Evolutionary conservation across 2,888 invertebrate genomes (phyloP).

Genomic region (Lottia scabra): DNA sequence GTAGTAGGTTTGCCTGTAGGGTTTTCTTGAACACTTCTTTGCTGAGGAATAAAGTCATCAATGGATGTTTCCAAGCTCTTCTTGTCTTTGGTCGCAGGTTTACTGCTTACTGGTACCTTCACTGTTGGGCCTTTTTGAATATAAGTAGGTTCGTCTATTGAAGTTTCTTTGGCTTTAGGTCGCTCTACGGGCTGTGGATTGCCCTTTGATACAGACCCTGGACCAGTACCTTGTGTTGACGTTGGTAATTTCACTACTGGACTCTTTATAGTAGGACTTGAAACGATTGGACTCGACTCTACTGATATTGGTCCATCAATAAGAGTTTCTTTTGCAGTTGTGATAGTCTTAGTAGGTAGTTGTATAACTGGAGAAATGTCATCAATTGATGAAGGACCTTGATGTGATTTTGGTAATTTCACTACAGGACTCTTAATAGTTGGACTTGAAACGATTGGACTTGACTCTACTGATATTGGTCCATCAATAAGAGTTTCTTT

Average conservation of each 20-base stretch:
- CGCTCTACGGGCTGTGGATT: too few relatives aligned
- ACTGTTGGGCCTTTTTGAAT: too few relatives aligned
- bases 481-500: constrained; percentile 28
- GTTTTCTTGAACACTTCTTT: neutral
- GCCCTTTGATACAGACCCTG: neutral
- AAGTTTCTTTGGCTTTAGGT: too few relatives aligned
- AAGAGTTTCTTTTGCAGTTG: constrained; percentile 19
- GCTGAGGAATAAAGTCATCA: neutral
- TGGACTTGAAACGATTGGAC: neutral
- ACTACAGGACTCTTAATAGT: neutral
- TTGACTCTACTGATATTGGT: neutral
- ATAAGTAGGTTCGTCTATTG: too few relatives aligned
- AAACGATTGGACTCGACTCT: neutral
- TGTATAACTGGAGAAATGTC: constrained; percentile 9
- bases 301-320: constrained; percentile 18
- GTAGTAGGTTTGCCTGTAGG: neutral
- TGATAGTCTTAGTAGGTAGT: neutral
- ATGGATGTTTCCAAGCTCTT: neutral
- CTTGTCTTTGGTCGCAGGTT: too few relatives aligned
- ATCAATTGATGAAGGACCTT: constrained; percentile 17
- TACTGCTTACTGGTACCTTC: too few relatives aligned
- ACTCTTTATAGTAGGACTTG: neutral
- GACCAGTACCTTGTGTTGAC: neutral
- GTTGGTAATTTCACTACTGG: neutral
- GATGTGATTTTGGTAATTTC: neutral